Conservation (phyloP, 37 sponge, comb jelly and placozoan genomes). For the Petrosia ficiformis region DNA sequence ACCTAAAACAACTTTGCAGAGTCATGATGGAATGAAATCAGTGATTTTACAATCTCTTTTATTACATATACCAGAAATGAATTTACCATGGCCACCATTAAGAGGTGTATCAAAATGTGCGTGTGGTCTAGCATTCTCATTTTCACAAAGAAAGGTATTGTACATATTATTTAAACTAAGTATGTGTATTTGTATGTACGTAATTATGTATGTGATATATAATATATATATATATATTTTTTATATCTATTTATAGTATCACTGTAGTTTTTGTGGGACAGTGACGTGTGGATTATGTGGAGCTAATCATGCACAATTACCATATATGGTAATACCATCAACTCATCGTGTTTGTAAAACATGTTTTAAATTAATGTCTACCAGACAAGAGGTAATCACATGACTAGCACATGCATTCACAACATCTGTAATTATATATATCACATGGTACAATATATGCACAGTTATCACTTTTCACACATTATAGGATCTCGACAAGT, state of each 20-base stretch:
- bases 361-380: conserved; percentile 42
- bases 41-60: background rate
- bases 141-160: conserved; percentile 31
- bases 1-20: no score
- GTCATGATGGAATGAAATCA: no score
- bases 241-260: conserved; percentile 40
- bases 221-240: background rate
- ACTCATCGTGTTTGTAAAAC: conserved; percentile 57
- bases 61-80: conserved; percentile 35
- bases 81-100: conserved; percentile 48
- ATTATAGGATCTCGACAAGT: no score
- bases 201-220: no score
- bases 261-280: conserved; percentile 60
- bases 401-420: no score
- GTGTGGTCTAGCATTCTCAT: conserved; percentile 51
- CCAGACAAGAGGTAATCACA: no score
- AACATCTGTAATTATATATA: no score
- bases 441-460: no score
- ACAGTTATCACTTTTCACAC: no score
- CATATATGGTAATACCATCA: conserved; percentile 21
- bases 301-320: conserved; percentile 41
- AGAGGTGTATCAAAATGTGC: conserved; percentile 23
- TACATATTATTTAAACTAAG: background rate
- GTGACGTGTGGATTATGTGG: conserved; percentile 55
- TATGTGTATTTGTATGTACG: background rate